Evolutionary conservation across 2,797 vertebrate species (phyloP).

Genomic region (Buphagus erythrorhynchus): DNA sequence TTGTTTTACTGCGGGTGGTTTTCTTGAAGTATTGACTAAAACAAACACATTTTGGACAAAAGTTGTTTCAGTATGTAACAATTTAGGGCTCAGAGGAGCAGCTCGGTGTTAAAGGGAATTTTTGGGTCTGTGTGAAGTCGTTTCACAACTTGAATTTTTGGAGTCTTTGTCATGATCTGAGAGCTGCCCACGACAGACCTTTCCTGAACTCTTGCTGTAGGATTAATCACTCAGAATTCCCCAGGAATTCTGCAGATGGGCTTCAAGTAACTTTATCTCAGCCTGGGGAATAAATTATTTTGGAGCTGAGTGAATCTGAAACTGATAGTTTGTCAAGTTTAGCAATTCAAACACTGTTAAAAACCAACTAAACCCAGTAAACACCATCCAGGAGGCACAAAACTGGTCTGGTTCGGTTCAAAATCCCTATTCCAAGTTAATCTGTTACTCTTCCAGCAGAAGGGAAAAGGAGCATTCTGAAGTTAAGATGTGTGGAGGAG

Average conservation of each 20-base stretch:
- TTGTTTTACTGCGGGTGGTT: conserved; percentile 43
- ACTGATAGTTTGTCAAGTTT: neutral
- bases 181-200: neutral
- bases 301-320: neutral
- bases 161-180: neutral
- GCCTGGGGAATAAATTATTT: neutral
- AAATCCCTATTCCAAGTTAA: neutral
- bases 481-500: neutral
- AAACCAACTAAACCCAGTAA: neutral
- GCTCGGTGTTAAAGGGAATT: neutral
- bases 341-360: neutral
- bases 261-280: neutral
- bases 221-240: neutral
- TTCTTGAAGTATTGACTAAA: conserved; percentile 29
- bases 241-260: neutral
- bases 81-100: neutral
- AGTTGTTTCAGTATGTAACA: neutral
- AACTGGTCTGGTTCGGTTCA: neutral
- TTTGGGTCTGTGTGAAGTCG: neutral
- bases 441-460: neutral
- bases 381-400: neutral
- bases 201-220: neutral
- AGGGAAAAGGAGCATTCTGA: neutral
- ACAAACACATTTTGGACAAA: neutral
- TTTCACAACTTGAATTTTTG: neutral